These are phyloP conservation scores for Melanotaenia maccullochi DNA, from an alignment of 2,797 vertebrate species.

Conservation along the genomic window DNA sequence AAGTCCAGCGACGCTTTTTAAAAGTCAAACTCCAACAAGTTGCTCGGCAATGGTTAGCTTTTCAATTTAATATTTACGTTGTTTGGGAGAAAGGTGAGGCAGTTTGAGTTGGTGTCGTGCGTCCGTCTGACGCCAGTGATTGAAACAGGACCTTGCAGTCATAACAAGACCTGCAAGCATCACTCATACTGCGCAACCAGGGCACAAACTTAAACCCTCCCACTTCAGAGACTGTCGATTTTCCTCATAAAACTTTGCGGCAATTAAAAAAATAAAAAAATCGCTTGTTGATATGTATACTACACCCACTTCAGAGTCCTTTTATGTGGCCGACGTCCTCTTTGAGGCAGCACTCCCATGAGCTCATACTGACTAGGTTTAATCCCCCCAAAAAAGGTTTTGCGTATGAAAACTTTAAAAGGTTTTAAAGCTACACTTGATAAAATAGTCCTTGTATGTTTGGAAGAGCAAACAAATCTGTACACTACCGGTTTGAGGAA, in stretches of 20 bases:
- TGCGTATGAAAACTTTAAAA: neutral
- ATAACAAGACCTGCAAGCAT: constrained; percentile 78
- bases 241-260: constrained; percentile 1
- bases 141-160: constrained; percentile 84
- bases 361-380: neutral
- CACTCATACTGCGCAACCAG: constrained; percentile 63
- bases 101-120: constrained; percentile 66
- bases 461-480: constrained; percentile 28
- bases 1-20: constrained; percentile 36
- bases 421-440: neutral
- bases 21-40: constrained; percentile 47
- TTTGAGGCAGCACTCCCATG: neutral
- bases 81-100: constrained; percentile 60
- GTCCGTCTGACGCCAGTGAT: constrained; percentile 84
- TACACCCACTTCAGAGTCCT: neutral
- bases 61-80: constrained; percentile 57
- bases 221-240: constrained; percentile 37
- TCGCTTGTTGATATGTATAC: neutral
- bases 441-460: constrained; percentile 18
- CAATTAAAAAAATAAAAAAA: neutral
- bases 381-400: accelerated
- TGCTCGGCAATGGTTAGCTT: constrained; percentile 15
- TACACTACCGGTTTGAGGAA: constrained; percentile 40
- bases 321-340: neutral
- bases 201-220: constrained; percentile 63